A percentile compares a stretch with the other conserved stretches of the same genome.
Conservation (phyloP, 2,113 vertebrate genomes). For the Theristicus caerulescens region DNA sequence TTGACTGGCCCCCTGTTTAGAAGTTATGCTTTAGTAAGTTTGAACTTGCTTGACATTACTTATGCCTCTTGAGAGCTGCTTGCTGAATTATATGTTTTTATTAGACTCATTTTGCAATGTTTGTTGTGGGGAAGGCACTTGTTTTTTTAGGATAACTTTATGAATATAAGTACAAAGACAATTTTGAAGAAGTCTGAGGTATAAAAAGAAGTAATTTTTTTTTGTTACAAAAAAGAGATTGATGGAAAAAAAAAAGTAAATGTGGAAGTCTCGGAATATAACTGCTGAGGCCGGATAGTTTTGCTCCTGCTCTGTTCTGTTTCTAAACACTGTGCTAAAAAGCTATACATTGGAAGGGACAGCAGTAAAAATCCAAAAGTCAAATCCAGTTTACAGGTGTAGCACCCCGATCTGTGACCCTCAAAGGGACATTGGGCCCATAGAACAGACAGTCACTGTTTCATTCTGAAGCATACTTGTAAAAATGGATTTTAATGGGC, state of each 20-base stretch:
- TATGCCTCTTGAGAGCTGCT: not conserved
- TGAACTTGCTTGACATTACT: not conserved
- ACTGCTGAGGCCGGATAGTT: not conserved
- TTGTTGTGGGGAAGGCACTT: not conserved
- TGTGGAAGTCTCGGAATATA: not conserved
- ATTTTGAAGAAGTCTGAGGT: not conserved
- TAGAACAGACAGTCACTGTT: not conserved
- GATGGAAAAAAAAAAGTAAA: not conserved
- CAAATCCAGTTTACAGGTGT: not conserved
- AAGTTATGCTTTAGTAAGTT: slow-evolving; percentile 26
- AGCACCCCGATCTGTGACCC: not conserved
- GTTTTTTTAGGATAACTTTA: not conserved
- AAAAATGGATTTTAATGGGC: slow-evolving; percentile 22
- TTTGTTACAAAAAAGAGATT: not conserved
- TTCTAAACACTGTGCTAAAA: not conserved
- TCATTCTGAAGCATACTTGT: not conserved
- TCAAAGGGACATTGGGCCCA: not conserved
- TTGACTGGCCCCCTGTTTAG: not conserved
- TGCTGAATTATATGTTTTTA: not conserved
- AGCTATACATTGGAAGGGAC: not conserved
- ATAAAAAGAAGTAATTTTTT: not conserved
- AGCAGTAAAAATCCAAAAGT: not conserved
- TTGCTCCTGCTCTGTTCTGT: not conserved
- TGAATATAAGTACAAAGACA: not conserved
- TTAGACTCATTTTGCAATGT: not conserved